A percentile compares a stretch with the other conserved stretches of the same genome.
phyloP scores from a whole-genome alignment of 2,888 invertebrate genomes.

The Willowsia nigromaculata region DNA sequence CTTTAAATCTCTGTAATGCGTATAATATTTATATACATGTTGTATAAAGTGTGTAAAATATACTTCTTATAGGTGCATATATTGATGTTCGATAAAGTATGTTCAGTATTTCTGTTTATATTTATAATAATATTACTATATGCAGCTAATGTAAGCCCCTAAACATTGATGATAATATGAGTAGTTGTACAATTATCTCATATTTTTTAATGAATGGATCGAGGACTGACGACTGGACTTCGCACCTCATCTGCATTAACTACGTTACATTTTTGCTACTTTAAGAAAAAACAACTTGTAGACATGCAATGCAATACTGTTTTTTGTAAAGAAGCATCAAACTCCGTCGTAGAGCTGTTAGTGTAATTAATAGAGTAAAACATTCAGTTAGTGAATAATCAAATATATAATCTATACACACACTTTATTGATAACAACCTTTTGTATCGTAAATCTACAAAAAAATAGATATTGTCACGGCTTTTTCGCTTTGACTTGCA shows the following conservation, averaged over 20 bases:
- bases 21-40: conserved; percentile 5
- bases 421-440: not conserved
- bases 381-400: not conserved
- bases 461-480: not conserved
- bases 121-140: not conserved
- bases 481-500: not conserved
- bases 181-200: not conserved
- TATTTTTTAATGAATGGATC: conserved; percentile 36
- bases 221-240: conserved; percentile 70
- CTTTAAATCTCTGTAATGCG: too few relatives aligned
- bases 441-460: not conserved
- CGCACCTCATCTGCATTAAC: conserved; percentile 53
- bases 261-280: not conserved
- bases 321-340: conserved; percentile 35
- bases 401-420: not conserved
- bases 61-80: not conserved
- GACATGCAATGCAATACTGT: not conserved
- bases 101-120: not conserved
- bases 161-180: not conserved
- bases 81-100: not conserved
- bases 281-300: not conserved
- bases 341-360: conserved; percentile 17
- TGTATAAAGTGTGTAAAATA: not conserved
- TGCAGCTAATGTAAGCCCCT: not conserved
- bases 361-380: not conserved